Evolutionary conservation across 2,888 invertebrate genomes (phyloP), one percentile per base, ranked within the genome.

Genomic region (Meandrusa payeni): DNA sequence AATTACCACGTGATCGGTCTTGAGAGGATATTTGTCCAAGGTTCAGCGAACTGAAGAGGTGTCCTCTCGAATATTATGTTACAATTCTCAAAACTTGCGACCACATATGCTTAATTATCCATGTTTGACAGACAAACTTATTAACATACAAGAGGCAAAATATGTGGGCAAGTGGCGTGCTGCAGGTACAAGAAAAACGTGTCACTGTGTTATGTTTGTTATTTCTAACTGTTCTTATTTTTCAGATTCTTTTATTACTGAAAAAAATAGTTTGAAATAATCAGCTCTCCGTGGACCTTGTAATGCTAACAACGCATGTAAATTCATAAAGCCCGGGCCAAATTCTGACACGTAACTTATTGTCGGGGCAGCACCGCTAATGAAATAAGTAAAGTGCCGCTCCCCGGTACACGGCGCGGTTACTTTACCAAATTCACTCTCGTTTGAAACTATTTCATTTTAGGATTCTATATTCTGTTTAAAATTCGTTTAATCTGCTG

Each of bases 311-410:
- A 47, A 59, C 55, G 55, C 58, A 55, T 56, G 56, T 61, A 61
- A 62, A 62, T 67, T 60, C 52, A 57, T 55, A 55, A 54, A 48
- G 46, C 52, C 45, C 50, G 50, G 51, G 43, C 45, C 46, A 55
- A 61, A 61, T 61, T 58, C 56, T 52, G 57, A 54, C 64, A 56
- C 63, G 61, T 54, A 55, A 54, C 62, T 51, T 53, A 57, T 54
- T 58, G 57, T 41, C 48, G 31, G 45, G 32, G 10, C 47, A 9
- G 47, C 39, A 45, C 48, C 52, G 57, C 51, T 61, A 59, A 64
- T 58, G 58, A 63, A 67, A 67, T 64, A 61, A 59, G 45, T 54
- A 48, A 54, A 56, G 62, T 61, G 53, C 54, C 42, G 11, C 36
- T 28, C 31, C 39, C 47, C 47, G 45, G 50, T 48, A 49, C 54